Evolutionary conservation across 2,888 invertebrate species (phyloP), one percentile per base, ranked within the genome.

Genomic region (Latrodectus hesperus): DNA sequence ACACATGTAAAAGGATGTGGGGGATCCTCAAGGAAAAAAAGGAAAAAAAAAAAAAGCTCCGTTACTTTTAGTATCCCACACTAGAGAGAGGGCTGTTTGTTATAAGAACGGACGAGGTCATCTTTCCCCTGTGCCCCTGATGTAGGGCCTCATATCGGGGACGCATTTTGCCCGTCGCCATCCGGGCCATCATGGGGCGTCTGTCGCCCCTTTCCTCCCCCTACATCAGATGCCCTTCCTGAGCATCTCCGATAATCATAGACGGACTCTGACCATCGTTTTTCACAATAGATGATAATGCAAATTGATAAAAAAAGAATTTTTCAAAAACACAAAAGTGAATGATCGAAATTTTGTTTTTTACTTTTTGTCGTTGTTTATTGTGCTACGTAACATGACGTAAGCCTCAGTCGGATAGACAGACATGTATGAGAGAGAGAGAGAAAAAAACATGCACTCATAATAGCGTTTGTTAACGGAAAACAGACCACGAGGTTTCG

Each of bases 221-320:
- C 51, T 65, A 26, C 77, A 73, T 26, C 12, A 70, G 26, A 60
- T 60, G 60, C 16, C 60, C 60, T 60, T n/a, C 60, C 60, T n/a
- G n/a, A 16, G n/a, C 12, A 12, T 68, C 67, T 22, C 67, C 67
- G n/a, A 49, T 10, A 11, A 11, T 53, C 70, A 71, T 68, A 53
- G 86, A 81, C 77, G 86, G 86, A 87, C 86, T 87, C 81, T 87
- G 86, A 87, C 86, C 86, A 86, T 81, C 81, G 38, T 76, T 76
- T 38, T 72, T n/a, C 76, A 87, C 86, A 87, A 87, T 87, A 72
- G 81, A 76, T 73, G 86, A 87, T 87, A 87, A 80, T 68, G 51
- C 55, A 73, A 81, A 81, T 77, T 87, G 86, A 87, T 87, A 87
- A 87, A 82, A 87, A 87, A 80, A 53, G 38, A 81, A 81, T 53